Evolutionary conservation across 2,113 vertebrate species (phyloP), one percentile per base, ranked within the genome.

Genomic region (Stomatorhinus ivindoensis): DNA sequence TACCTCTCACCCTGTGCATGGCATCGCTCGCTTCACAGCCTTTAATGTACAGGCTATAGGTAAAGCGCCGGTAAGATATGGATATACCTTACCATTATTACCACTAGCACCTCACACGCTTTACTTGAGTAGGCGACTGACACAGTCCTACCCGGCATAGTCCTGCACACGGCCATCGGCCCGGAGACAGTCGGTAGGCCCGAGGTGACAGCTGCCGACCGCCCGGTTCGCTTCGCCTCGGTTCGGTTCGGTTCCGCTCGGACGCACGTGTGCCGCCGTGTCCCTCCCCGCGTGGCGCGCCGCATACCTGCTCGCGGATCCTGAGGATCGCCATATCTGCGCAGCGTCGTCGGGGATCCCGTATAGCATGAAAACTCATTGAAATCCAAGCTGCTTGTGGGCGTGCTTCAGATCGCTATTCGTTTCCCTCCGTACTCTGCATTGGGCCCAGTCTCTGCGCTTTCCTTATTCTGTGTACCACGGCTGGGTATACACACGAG

Each of bases 301-400:
- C 89, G 91, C 95, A 91, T 93, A 96, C 96, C 96, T 96, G 96
- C 92, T 96, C 96, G 94, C 95, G 94, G 89, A 96, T 95, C 94
- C 95, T 95, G 93, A 96, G 95, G 93, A 96, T 94, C 94, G 95
- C 95, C 95, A 95, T 96, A 94, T 95, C 96, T 94, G 42, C 42
- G 3, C 76, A 82, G 19, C 92, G 91, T 93, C 73, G 89, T 86
- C 92, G 92, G 92, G 90, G 93, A 83, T 42, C 65, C 89, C 91
- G 93, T 96, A 95, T 93, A 94, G 90, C 94, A 94, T 94, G 91
- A 89, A 92, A 44, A 44, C 42, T 39, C 87, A 80, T 90, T 27
- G 50, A 42, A 73, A 82, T 73, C 89, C 65, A 61, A 61, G 55
- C 55, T 61, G 55, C 24, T n/a, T n/a, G 7, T 61, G 7, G 87